Evolutionary conservation across 2,888 invertebrate species (phyloP).

Genomic region (Stenodema calcarata): DNA sequence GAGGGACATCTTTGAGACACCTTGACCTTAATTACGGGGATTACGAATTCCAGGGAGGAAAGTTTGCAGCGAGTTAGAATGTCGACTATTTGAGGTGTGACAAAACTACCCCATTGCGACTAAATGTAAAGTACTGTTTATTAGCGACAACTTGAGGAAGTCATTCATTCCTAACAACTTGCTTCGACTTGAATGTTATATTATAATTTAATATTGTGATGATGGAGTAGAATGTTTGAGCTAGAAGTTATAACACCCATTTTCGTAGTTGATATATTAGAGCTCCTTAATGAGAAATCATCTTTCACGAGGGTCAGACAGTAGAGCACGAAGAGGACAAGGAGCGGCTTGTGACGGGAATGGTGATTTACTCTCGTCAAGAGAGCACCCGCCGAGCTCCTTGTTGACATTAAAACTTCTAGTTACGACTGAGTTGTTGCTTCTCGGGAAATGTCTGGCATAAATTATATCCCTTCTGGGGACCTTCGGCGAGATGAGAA

Average conservation of each 20-base stretch:
- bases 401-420: background rate
- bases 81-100: no score
- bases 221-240: background rate
- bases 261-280: background rate
- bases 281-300: background rate
- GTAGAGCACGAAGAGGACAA: background rate
- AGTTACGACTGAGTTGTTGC: slow-evolving; percentile 2
- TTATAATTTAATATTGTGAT: background rate
- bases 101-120: no score
- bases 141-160: no score
- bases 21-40: no score
- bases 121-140: no score
- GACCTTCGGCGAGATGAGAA: background rate
- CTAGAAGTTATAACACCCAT: background rate
- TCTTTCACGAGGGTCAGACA: background rate
- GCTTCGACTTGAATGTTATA: no score
- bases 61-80: no score
- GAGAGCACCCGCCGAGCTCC: background rate
- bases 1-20: no score
- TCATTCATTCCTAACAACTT: no score
- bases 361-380: background rate
- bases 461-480: background rate
- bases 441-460: background rate
- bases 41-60: no score
- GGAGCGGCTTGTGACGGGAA: background rate